Evolutionary conservation across 2,113 vertebrate genomes (phyloP), one percentile per base, ranked within the genome.

Genomic region (Fregata magnificens): DNA sequence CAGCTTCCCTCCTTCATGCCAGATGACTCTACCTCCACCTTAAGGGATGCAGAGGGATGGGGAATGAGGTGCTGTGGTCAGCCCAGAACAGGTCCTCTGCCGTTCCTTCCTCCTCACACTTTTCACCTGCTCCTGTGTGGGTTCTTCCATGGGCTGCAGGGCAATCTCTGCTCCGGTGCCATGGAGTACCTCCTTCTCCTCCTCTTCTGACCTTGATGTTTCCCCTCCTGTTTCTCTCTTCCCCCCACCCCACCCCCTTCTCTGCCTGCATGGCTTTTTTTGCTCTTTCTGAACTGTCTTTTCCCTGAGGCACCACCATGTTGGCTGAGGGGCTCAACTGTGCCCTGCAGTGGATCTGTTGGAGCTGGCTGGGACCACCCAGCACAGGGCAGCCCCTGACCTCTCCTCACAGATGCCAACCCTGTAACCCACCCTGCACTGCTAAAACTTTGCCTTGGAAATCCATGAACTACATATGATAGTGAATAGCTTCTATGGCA

Each of bases 301-400:
- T 69, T 70, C 19, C 55, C 13, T 13, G 12, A 73, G 15, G 32
- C 13, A 28, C 8, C 10, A 34, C 42, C 19, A 9, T 20, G 42
- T 76, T 63, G 26, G 12, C 15, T 63, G 78, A 56, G 10, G 12
- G 26, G 32, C 14, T 59, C 29, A 69, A 7, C 29, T 42, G 12
- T 55, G n/a, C 31, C 12, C 25, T 55, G 12, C 5, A 3, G 10
- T 44, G 16, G 2, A 6, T 55, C 49, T 0, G 0, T 28, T 44
- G 18, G 13, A 76, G 15, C 12, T 42, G 13, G 15, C 16, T 56
- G 31, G 62, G 69, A 55, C n/a, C 12, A 55, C 22, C 4, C 1
- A 5, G 13, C 42, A 56, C 6, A 7, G 42, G 17, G 25, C 15
- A 79, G 15, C 7, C 63, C 12, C n/a, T 18, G 18, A 22, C 12